A percentile compares a stretch with the other conserved stretches of the same genome.
Conservation (phyloP, 1,140 invertebrate species). For the Nomia melanderi region DNA sequence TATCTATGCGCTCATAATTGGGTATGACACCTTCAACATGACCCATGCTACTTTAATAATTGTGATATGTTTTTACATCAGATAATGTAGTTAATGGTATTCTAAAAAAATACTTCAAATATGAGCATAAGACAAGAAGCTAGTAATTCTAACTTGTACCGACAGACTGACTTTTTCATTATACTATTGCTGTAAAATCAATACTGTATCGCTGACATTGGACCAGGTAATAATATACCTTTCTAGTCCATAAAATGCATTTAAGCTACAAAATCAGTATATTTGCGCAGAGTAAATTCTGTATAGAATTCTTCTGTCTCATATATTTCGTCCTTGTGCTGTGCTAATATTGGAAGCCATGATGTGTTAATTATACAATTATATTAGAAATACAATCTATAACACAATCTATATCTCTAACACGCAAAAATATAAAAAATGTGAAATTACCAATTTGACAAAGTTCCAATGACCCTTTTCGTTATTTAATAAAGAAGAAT, state of each 20-base stretch:
- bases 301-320: background rate
- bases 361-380: background rate
- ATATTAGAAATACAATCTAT: background rate
- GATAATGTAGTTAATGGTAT: slow-evolving; percentile 7
- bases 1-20: background rate
- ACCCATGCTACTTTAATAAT: slow-evolving; percentile 6
- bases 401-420: too few species aligned
- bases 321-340: slow-evolving; percentile 4
- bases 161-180: slow-evolving; percentile 8
- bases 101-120: slow-evolving; percentile 13
- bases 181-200: slow-evolving; percentile 27
- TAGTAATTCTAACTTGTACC: background rate
- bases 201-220: slow-evolving; percentile 14
- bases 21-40: background rate
- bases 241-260: slow-evolving; percentile 9
- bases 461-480: background rate
- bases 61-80: slow-evolving; percentile 33
- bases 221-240: slow-evolving; percentile 3
- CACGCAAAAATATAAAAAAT: background rate
- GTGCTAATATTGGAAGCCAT: background rate
- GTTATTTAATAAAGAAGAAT: background rate
- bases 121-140: slow-evolving; percentile 11
- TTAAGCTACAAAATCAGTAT: slow-evolving; percentile 17
- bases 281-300: too few species aligned
- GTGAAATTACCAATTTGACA: background rate